phyloP scores from a whole-genome alignment of 1,140 invertebrate species.

The Medauroidea extradentata region DNA sequence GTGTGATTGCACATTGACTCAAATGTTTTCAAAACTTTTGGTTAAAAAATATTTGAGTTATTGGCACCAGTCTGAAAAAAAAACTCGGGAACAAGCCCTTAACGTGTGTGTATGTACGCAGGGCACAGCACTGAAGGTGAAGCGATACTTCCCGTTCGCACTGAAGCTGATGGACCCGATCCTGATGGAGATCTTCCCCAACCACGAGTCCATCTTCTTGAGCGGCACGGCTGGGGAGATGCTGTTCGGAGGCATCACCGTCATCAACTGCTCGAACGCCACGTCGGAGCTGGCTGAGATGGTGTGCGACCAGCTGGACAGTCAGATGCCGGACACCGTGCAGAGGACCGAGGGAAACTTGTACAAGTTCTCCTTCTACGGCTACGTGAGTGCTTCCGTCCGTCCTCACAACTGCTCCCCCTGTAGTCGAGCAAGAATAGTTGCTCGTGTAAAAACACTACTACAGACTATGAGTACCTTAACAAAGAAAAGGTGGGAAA shows the following conservation, averaged over 20 bases:
- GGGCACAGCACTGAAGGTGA: slow-evolving; percentile 12
- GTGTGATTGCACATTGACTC: too few relatives aligned
- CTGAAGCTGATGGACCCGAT: not conserved
- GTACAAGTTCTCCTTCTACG: not conserved
- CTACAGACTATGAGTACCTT: too few relatives aligned
- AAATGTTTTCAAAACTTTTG: too few relatives aligned
- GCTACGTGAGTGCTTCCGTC: not conserved
- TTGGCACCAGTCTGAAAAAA: too few relatives aligned
- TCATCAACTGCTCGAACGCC: not conserved
- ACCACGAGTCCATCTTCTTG: not conserved
- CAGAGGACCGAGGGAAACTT: not conserved
- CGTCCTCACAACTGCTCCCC: too few relatives aligned
- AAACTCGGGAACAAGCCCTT: too few relatives aligned
- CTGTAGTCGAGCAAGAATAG: too few relatives aligned
- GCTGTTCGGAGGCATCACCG: not conserved
- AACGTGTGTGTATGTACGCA: too few relatives aligned
- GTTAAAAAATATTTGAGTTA: too few relatives aligned
- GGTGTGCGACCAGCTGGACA: not conserved
- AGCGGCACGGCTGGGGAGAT: not conserved
- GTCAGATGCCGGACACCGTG: not conserved
- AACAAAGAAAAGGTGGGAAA: too few relatives aligned
- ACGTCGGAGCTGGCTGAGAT: not conserved
- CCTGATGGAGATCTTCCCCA: not conserved
- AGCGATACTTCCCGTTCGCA: slow-evolving; percentile 7
- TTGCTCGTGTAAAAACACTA: too few relatives aligned